phyloP scores from a whole-genome alignment of 1,140 invertebrate species.

The Drosophila ogumai region DNA sequence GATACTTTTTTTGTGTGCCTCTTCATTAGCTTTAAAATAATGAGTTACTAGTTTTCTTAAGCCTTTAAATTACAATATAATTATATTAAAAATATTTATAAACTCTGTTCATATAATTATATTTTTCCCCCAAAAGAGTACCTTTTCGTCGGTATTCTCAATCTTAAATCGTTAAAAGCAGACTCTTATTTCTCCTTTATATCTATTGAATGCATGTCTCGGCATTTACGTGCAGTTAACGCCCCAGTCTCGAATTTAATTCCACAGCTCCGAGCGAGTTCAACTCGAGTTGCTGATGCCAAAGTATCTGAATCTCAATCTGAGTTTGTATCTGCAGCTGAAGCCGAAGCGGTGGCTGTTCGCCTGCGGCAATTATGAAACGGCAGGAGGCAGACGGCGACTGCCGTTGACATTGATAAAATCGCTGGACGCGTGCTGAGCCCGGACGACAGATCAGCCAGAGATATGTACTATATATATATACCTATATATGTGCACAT shows the following conservation, averaged over 20 bases:
- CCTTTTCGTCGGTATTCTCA: neutral
- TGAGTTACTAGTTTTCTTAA: no score
- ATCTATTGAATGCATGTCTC: slow-evolving; percentile 51
- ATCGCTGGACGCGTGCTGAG: slow-evolving; percentile 73
- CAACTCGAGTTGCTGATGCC: slow-evolving; percentile 11
- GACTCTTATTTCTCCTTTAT: slow-evolving; percentile 12
- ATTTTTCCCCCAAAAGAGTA: neutral
- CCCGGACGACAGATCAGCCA: slow-evolving; percentile 39
- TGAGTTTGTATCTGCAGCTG: slow-evolving; percentile 25
- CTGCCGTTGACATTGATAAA: slow-evolving; percentile 79
- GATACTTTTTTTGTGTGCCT: no score
- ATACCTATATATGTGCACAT: slow-evolving; percentile 6
- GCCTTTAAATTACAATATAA: no score
- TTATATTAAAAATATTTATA: neutral
- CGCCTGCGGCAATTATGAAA: slow-evolving; percentile 65
- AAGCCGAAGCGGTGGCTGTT: slow-evolving; percentile 54
- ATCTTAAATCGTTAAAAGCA: neutral
- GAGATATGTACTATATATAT: slow-evolving; percentile 8
- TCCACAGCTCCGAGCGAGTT: slow-evolving; percentile 11
- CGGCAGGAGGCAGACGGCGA: slow-evolving; percentile 36
- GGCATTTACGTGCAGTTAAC: slow-evolving; percentile 29
- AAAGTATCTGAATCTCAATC: slow-evolving; percentile 12
- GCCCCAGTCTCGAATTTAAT: slow-evolving; percentile 33
- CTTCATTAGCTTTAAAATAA: no score
- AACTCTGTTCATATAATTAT: neutral